A percentile compares a stretch with the other conserved stretches of the same genome.
Evolutionary conservation across 2,888 invertebrate species (phyloP).

Genomic region (Terebella lapidaria): DNA sequence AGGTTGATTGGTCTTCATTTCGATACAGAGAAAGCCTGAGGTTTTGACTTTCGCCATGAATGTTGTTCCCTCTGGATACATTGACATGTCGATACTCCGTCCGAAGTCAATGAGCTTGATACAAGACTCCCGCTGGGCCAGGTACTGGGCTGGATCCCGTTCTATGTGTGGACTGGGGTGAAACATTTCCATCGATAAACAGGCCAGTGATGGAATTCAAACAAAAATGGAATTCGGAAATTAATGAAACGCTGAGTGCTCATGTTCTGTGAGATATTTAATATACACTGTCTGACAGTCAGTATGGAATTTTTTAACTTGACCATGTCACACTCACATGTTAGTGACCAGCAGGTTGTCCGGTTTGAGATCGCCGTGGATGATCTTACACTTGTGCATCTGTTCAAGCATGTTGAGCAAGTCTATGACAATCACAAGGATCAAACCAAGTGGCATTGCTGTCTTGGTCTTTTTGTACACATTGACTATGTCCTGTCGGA

Average conservation of each 20-base stretch:
- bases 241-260: too few species aligned
- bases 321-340: slow-evolving; percentile 37
- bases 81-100: slow-evolving; percentile 84
- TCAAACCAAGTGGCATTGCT: slow-evolving; percentile 55
- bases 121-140: not conserved
- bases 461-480: slow-evolving; percentile 2
- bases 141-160: not conserved
- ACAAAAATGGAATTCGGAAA: not conserved
- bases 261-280: too few species aligned
- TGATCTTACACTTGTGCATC: slow-evolving; percentile 79
- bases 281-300: too few species aligned
- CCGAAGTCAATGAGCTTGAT: slow-evolving; percentile 80
- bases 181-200: slow-evolving; percentile 5
- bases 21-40: slow-evolving; percentile 59
- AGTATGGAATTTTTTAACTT: too few species aligned
- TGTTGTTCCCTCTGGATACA: slow-evolving; percentile 71
- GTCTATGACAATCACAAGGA: slow-evolving; percentile 74
- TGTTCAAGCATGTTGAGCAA: slow-evolving; percentile 78
- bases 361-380: slow-evolving; percentile 93
- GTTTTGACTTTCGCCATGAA: slow-evolving; percentile 63
- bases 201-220: not conserved
- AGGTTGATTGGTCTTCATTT: slow-evolving; percentile 83
- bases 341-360: slow-evolving; percentile 77
- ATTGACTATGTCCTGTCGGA: slow-evolving; percentile 20
- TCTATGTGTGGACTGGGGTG: not conserved